These are phyloP conservation scores for Lasioglossum leucozonium DNA, from an alignment of 2,888 invertebrate species.

Conservation along the genomic window DNA sequence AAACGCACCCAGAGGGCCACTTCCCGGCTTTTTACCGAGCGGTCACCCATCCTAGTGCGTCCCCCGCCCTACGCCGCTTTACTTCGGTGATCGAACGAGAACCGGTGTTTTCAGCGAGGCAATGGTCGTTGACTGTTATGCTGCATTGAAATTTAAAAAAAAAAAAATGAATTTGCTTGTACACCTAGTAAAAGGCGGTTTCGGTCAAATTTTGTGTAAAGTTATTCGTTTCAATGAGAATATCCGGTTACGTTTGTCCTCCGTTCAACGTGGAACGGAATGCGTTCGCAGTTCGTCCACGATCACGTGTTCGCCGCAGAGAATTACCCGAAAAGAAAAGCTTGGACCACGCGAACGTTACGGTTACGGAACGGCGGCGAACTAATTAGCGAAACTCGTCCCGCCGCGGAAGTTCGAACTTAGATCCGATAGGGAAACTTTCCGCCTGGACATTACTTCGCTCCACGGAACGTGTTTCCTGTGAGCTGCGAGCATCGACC, in stretches of 20 bases:
- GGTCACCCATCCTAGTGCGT: no score
- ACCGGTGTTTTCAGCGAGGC: no score
- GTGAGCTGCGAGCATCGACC: not conserved
- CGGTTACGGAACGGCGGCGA: not conserved
- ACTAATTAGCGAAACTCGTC: constrained; percentile 37
- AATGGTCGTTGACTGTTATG: no score
- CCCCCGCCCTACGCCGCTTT: no score
- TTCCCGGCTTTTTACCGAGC: no score
- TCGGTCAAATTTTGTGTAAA: no score
- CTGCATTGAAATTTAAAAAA: no score
- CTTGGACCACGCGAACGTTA: constrained; percentile 28
- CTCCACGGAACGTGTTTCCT: not conserved
- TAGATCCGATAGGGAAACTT: not conserved
- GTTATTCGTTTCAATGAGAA: no score
- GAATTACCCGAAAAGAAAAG: constrained; percentile 38
- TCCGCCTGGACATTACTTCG: not conserved
- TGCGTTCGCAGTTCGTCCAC: constrained; percentile 27
- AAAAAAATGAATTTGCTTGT: no score
- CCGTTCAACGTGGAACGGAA: not conserved
- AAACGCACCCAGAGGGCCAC: no score
- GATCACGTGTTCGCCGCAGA: not conserved
- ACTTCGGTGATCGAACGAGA: no score
- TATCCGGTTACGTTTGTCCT: not conserved
- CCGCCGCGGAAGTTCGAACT: not conserved
- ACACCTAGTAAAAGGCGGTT: no score